Percentiles rank a stretch among this genome's conserved stretches.
These are phyloP conservation scores for Zosterops borbonicus DNA, from an alignment of 2,113 vertebrate species.

Conservation along the genomic window DNA sequence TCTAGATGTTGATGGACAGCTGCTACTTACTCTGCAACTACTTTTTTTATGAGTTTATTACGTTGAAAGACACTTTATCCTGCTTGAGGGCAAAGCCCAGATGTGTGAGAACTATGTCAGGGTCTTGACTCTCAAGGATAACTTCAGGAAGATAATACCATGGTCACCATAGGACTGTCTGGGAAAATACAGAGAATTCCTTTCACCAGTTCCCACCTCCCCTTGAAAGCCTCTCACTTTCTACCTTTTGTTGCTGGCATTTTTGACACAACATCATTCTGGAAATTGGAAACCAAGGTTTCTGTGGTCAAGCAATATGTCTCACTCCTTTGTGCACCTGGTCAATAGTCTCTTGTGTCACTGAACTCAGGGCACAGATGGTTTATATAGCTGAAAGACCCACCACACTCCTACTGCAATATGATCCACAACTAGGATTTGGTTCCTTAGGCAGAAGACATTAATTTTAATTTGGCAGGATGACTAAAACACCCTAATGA, in stretches of 20 bases:
- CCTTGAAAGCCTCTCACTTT: not conserved
- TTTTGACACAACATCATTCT: conserved; percentile 4
- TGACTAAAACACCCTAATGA: not conserved
- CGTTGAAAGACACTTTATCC: not conserved
- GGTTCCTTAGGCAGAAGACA: conserved; percentile 20
- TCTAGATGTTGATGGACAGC: not conserved
- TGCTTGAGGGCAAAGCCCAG: not conserved
- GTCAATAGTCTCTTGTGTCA: not conserved
- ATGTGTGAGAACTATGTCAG: not conserved
- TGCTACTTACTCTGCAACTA: not conserved
- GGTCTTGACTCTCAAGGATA: not conserved
- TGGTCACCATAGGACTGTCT: not conserved
- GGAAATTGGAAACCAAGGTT: conserved; percentile 32
- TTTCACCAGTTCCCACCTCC: not conserved
- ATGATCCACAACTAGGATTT: conserved; percentile 14
- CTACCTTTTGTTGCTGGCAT: not conserved
- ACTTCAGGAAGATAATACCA: not conserved
- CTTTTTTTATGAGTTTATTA: not conserved
- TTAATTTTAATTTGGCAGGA: conserved; percentile 31
- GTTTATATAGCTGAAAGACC: conserved; percentile 39
- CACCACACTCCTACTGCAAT: conserved; percentile 18
- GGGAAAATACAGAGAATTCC: conserved; percentile 13
- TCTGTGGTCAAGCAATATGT: not conserved
- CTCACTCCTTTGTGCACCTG: conserved; percentile 33
- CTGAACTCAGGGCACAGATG: conserved; percentile 24